These are phyloP conservation scores for Pelobates fuscus DNA, from an alignment of 2,113 vertebrate genomes.

Conservation along the genomic window DNA sequence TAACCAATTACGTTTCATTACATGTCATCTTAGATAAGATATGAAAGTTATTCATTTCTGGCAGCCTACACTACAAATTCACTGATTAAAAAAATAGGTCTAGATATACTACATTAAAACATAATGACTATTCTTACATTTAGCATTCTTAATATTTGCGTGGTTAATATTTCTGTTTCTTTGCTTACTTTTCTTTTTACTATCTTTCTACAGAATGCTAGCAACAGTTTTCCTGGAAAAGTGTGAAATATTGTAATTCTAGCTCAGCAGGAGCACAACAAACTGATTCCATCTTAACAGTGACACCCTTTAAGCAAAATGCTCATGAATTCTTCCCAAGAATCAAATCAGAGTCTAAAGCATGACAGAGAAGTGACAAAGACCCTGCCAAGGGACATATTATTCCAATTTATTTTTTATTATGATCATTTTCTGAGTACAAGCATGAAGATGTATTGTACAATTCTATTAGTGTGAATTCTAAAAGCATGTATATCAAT, in stretches of 20 bases:
- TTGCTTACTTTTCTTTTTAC: too few species aligned
- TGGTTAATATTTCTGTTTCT: too few species aligned
- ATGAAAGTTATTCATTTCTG: too few species aligned
- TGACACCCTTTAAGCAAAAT: slow-evolving; percentile 22
- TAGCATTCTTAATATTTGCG: too few species aligned
- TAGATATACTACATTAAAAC: too few species aligned
- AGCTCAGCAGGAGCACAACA: slow-evolving; percentile 18
- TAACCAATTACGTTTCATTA: too few species aligned
- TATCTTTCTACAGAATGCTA: neutral
- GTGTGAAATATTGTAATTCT: slow-evolving; percentile 9
- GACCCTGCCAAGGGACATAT: slow-evolving; percentile 1
- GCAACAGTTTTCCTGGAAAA: slow-evolving; percentile 21
- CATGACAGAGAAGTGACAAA: slow-evolving; percentile 17
- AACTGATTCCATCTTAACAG: slow-evolving; percentile 24
- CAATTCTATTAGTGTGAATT: neutral
- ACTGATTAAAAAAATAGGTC: too few species aligned
- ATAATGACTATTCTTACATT: too few species aligned
- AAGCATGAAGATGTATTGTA: neutral
- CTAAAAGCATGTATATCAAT: neutral
- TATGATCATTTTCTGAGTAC: neutral
- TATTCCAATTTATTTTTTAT: slow-evolving; percentile 13
- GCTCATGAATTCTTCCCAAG: slow-evolving; percentile 23
- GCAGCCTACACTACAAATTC: too few species aligned
- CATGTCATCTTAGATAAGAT: too few species aligned
- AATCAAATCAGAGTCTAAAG: neutral